Evolutionary conservation across 1,140 invertebrate genomes (phyloP), one percentile per base, ranked within the genome.

Genomic region (Holotrichia oblita): DNA sequence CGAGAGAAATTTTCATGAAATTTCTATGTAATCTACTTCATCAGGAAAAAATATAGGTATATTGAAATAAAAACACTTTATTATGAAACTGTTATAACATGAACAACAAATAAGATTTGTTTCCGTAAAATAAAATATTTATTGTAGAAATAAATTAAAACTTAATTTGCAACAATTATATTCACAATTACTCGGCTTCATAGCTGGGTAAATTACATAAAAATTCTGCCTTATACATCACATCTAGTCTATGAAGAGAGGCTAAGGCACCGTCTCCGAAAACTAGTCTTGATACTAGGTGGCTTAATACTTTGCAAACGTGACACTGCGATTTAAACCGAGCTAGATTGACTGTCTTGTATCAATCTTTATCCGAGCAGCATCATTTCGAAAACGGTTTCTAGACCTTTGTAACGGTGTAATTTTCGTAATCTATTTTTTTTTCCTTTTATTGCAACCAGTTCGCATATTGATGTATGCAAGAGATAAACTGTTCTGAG

Each of bases 341-440:
- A 14, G 48, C 14, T 55, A 14, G 48, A 55, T 55, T 14, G 2
- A 17, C 48, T 14, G 48, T 55, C 3, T 17, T n/a, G 48, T 17
- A n/a, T 17, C 17, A n/a, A 55, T 55, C 48, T n/a, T 55, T n/a
- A 55, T 14, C 14, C 17, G 6, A 14, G 17, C 48, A 6, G 14
- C 6, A 55, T 55, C 0, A 55, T 55, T 17, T 55, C 48, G 48
- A 17, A 55, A 55, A 17, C 48, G 48, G 48, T 55, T 55, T 6
- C 48, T 55, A 55, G 48, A 55, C 12, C 48, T 55, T 4, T 55
- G 48, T 55, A 55, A 55, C 48, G 48, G 48, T 55, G 48, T 55
- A 34, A 55, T 55, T 55, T 55, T 55, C 17, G 48, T 17, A 55
- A 14, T 55, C 48, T 55, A 55, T 55, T 55, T 55, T 55, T 55